phyloP scores from a whole-genome alignment of 2,797 vertebrate species.

The Ptychadena robeensis region DNA sequence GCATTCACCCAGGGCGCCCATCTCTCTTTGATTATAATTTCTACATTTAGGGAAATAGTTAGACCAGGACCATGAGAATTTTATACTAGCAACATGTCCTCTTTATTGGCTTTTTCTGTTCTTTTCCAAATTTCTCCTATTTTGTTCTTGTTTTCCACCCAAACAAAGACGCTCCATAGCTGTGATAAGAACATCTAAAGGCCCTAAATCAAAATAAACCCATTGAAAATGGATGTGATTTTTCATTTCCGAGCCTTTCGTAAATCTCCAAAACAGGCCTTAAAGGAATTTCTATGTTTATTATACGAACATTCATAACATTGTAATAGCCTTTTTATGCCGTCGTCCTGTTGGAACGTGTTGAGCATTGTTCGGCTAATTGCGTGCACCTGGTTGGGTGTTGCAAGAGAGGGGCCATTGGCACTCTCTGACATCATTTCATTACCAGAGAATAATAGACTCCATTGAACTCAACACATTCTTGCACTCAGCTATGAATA shows the following conservation, averaged over 20 bases:
- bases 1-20: too few relatives aligned
- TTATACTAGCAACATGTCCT: neutral
- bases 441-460: conserved; percentile 58
- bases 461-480: conserved; percentile 48
- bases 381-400: conserved; percentile 53
- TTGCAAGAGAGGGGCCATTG: conserved; percentile 31
- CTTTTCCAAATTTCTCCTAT: neutral
- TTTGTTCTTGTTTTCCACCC: neutral
- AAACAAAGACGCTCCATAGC: neutral
- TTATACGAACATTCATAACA: conserved; percentile 35
- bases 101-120: neutral
- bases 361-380: conserved; percentile 56
- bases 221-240: neutral
- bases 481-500: conserved; percentile 52
- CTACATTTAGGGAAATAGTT: neutral
- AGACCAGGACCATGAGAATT: neutral
- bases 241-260: neutral
- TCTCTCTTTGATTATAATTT: too few relatives aligned
- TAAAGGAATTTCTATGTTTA: conserved; percentile 39
- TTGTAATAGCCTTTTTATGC: conserved; percentile 45
- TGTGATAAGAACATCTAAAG: neutral
- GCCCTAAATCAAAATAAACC: neutral
- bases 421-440: conserved; percentile 54
- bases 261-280: neutral
- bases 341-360: conserved; percentile 27